phyloP scores from a whole-genome alignment of 1,140 invertebrate genomes.

The Anthonomus grandis region DNA sequence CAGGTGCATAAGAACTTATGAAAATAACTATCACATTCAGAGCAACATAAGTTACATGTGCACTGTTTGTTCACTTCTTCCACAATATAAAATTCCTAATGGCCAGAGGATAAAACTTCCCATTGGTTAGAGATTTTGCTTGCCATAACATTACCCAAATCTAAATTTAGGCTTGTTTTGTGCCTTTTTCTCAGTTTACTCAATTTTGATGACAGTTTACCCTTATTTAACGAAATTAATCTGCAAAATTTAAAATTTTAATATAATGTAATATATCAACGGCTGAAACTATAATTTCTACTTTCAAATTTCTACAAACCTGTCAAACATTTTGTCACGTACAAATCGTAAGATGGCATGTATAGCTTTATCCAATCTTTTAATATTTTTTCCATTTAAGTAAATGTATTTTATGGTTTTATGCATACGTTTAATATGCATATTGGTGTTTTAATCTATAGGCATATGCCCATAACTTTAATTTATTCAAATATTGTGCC shows the following conservation, averaged over 20 bases:
- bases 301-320: neutral
- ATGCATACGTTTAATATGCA: slow-evolving; percentile 21
- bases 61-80: slow-evolving; percentile 7
- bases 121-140: neutral
- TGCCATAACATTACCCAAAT: slow-evolving; percentile 1
- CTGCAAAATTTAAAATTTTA: neutral
- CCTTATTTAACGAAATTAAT: slow-evolving; percentile 12
- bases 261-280: neutral
- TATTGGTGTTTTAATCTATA: slow-evolving; percentile 21
- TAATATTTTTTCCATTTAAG: slow-evolving; percentile 15
- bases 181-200: slow-evolving; percentile 10
- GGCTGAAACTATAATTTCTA: neutral
- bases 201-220: slow-evolving; percentile 13
- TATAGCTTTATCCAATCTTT: slow-evolving; percentile 15
- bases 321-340: slow-evolving; percentile 15
- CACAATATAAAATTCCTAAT: slow-evolving; percentile 4
- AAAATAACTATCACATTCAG: slow-evolving; percentile 16
- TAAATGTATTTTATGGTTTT: slow-evolving; percentile 18
- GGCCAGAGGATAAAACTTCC: slow-evolving; percentile 7
- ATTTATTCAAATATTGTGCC: slow-evolving; percentile 7
- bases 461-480: slow-evolving; percentile 16
- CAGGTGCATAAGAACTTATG: slow-evolving; percentile 22
- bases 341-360: slow-evolving; percentile 15
- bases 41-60: slow-evolving; percentile 17
- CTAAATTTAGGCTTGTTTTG: slow-evolving; percentile 8